phyloP scores from a whole-genome alignment of 2,888 invertebrate species.

The Sceliomorpha sp. region DNA sequence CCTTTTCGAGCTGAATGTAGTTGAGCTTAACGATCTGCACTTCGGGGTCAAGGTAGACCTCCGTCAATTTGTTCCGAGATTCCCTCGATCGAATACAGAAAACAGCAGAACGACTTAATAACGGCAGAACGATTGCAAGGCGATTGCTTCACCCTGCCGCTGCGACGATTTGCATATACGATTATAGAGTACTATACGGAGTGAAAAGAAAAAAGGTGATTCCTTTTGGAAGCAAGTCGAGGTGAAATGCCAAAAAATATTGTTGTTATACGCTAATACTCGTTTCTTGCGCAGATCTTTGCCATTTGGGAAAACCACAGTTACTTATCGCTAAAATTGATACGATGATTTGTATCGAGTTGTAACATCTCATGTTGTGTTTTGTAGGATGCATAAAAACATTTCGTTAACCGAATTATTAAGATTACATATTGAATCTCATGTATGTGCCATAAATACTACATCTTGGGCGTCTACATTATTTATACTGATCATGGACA shows the following conservation, averaged over 20 bases:
- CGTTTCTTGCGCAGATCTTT: too few species aligned
- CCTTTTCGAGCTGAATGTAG: constrained; percentile 37
- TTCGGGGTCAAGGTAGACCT: constrained; percentile 73
- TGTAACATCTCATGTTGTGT: too few species aligned
- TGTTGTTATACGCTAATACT: too few species aligned
- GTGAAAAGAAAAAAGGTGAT: constrained; percentile 64
- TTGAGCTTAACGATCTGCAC: constrained; percentile 46
- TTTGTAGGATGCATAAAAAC: too few species aligned
- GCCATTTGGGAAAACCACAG: too few species aligned
- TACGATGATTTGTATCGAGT: too few species aligned
- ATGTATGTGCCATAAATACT: too few species aligned
- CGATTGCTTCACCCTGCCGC: constrained; percentile 75
- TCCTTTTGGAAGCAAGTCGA: constrained; percentile 67
- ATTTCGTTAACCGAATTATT: too few species aligned
- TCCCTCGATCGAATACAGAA: constrained; percentile 73
- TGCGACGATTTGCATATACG: constrained; percentile 79
- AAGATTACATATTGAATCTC: too few species aligned
- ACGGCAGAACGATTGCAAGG: constrained; percentile 67
- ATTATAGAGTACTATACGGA: constrained; percentile 74
- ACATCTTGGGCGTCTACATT: too few species aligned
- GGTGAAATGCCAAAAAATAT: constrained; percentile 70
- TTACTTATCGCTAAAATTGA: too few species aligned
- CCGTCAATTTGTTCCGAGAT: constrained; percentile 56
- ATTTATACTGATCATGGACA: too few species aligned
- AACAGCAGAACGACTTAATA: constrained; percentile 79